Percentiles rank a stretch among this genome's conserved stretches.
Evolutionary conservation across 2,797 vertebrate genomes (phyloP).

Genomic region (Sebastes wilsoni): DNA sequence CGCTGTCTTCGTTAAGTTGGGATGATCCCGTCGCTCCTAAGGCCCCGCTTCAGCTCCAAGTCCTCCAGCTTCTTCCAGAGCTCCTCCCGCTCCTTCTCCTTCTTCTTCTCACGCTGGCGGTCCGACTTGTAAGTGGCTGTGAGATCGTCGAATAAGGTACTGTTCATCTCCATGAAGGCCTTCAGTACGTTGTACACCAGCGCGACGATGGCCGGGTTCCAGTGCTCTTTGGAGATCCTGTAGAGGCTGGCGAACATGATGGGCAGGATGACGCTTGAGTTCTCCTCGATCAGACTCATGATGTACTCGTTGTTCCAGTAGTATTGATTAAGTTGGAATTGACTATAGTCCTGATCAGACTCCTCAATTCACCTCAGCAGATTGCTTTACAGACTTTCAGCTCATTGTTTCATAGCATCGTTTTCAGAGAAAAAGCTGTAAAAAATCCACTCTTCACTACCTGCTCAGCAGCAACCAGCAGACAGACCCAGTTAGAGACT

Average conservation of each 20-base stretch:
- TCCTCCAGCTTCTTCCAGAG: slow-evolving; percentile 99
- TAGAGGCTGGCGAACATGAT: slow-evolving; percentile 99
- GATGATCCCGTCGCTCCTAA: slow-evolving; percentile 96
- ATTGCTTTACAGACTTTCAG: no score
- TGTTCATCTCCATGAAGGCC: slow-evolving; percentile 99
- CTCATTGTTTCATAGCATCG: no score
- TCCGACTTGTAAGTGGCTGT: slow-evolving; percentile 99
- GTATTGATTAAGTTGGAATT: slow-evolving; percentile 71
- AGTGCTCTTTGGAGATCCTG: slow-evolving; percentile 99
- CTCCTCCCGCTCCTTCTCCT: slow-evolving; percentile 98
- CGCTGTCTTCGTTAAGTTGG: slow-evolving; percentile 92
- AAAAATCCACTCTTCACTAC: no score
- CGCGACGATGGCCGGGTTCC: slow-evolving; percentile 99
- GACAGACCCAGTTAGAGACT: no score
- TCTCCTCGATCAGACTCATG: slow-evolving; percentile 99
- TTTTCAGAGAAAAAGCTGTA: no score
- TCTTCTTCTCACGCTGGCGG: slow-evolving; percentile 99
- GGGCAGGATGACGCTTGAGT: slow-evolving; percentile 98
- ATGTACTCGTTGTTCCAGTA: slow-evolving; percentile 99
- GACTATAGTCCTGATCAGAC: no score
- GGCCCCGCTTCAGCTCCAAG: slow-evolving; percentile 97
- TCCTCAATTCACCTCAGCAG: no score
- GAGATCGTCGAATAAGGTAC: slow-evolving; percentile 98
- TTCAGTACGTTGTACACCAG: slow-evolving; percentile 99
- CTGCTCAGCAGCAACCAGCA: no score